Evolutionary conservation across 1,140 invertebrate genomes (phyloP), one percentile per base, ranked within the genome.

Genomic region (Polyergus mexicanus): DNA sequence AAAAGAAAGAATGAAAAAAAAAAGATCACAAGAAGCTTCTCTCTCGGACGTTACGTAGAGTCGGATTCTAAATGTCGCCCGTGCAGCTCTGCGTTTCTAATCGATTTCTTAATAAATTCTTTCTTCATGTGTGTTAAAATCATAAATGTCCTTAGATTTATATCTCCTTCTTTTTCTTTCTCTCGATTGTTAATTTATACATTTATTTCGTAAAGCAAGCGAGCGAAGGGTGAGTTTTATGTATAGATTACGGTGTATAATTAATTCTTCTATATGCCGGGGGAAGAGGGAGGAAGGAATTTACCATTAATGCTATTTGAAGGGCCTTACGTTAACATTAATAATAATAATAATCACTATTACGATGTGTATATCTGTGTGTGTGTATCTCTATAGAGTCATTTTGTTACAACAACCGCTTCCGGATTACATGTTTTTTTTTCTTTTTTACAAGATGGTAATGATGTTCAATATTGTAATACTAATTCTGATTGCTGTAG

Each of bases 151-250:
- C 86, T 92, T 91, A 91, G 90, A 83, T 84, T 89, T 90, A 89
- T 88, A 75, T 90, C 54, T 88, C 44, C 44, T 47, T 81, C 69
- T 91, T 63, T 38, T 83, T 80, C 66, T 78, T n/a, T 87, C 19
- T 87, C 88, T 92, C 90, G 87, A 92, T 92, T 32, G 71, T 88
- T 63, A 86, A 89, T 88, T 89, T 89, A 92, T 93, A 94, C 92
- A 92, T 92, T 92, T 89, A 92, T 92, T 93, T 92, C 87, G 90
- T 92, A 87, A 94, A 94, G 92, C 93, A 94, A 94, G 93, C 93
- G 89, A 92, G 88, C 91, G 91, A 88, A 93, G 91, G 85, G 86
- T 92, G 89, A 84, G 88, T 92, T 51, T 90, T 92, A 92, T 93
- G 88, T 94, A 92, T 93, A 92, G 90, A 92, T 92, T 93, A 93